Conservation (phyloP, 2,113 vertebrate genomes). For the Urocynchramus pylzowi region DNA sequence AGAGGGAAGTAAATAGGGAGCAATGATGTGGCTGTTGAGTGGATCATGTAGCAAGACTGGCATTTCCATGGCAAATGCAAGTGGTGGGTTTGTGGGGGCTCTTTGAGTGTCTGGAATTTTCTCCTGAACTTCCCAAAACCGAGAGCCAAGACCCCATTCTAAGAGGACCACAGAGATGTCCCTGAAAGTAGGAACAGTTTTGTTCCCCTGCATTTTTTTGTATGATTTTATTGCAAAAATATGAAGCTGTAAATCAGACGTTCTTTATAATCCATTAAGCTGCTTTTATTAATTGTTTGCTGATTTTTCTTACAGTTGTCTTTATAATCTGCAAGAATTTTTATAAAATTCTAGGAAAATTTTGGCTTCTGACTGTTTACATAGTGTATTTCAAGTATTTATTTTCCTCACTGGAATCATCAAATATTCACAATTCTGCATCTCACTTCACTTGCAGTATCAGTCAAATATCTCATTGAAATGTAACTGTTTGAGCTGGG, state of each 20-base stretch:
- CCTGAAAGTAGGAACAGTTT: conserved; percentile 74
- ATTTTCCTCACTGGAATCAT: background rate
- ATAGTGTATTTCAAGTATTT: background rate
- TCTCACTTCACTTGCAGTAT: background rate
- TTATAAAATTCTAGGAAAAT: background rate
- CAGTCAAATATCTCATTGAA: background rate
- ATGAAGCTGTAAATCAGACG: background rate
- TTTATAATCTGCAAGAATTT: background rate
- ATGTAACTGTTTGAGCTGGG: background rate
- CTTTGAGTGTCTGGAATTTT: background rate
- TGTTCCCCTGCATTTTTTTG: conserved; percentile 65
- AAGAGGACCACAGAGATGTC: conserved; percentile 64
- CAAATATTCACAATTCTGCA: background rate
- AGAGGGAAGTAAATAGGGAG: background rate
- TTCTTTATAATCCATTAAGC: background rate
- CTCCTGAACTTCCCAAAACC: background rate
- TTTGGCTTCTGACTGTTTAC: background rate
- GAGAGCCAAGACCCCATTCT: conserved; percentile 1
- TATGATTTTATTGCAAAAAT: background rate
- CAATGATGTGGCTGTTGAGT: background rate
- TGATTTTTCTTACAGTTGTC: background rate
- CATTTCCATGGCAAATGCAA: background rate
- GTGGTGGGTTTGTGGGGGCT: background rate
- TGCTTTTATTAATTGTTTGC: background rate
- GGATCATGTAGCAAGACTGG: background rate